Conservation (phyloP, 1,140 invertebrate genomes). For the Palaemon carinicauda region DNA sequence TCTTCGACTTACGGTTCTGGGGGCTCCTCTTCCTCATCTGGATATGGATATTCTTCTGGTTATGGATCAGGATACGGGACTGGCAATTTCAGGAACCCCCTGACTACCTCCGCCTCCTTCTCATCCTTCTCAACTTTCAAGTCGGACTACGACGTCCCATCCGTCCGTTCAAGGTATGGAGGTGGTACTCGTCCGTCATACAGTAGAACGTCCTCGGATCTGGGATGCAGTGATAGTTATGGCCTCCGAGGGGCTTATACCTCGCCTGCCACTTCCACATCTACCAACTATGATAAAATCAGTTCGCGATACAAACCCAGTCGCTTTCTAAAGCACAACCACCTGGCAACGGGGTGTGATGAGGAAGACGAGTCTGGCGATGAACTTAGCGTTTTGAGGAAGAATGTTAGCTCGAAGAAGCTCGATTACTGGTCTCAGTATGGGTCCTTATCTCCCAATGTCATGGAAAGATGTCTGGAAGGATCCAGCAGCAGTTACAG, state of each 20-base stretch:
- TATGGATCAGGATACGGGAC: not conserved
- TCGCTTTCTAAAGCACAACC: constrained; percentile 53
- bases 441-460: constrained; percentile 31
- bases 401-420: constrained; percentile 39
- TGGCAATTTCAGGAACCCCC: constrained; percentile 2
- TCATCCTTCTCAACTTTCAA: constrained; percentile 57
- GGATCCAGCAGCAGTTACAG: not conserved
- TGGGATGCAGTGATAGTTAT: constrained; percentile 21
- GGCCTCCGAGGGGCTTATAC: constrained; percentile 40
- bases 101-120: constrained; percentile 53
- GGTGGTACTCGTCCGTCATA: constrained; percentile 17
- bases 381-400: constrained; percentile 4
- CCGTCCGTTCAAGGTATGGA: constrained; percentile 25
- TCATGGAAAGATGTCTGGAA: constrained; percentile 45
- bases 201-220: constrained; percentile 44
- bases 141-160: constrained; percentile 42
- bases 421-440: constrained; percentile 58
- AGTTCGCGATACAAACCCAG: constrained; percentile 56
- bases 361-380: constrained; percentile 54
- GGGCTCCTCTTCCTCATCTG: not conserved
- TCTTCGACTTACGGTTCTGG: not conserved
- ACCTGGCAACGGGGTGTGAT: constrained; percentile 18
- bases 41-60: not conserved
- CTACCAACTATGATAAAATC: constrained; percentile 56
- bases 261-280: constrained; percentile 9